A percentile compares a stretch with the other conserved stretches of the same genome.
Conservation (phyloP, 2,113 vertebrate species). For the Chroicocephalus ridibundus region DNA sequence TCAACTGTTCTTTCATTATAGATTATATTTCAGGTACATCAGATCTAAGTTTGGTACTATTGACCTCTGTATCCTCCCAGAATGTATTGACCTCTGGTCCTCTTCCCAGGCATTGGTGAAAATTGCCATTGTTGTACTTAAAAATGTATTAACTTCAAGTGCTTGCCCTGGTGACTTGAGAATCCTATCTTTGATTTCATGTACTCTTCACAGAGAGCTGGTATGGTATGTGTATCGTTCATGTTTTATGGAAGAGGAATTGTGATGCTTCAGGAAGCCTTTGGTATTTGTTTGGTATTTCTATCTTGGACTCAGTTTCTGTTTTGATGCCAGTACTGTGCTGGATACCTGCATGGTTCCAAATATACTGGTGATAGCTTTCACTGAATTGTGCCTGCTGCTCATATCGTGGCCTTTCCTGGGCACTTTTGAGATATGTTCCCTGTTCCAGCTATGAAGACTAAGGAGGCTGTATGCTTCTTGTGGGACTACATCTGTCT, state of each 20-base stretch:
- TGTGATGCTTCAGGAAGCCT: neutral
- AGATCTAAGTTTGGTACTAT: neutral
- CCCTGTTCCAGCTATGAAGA: neutral
- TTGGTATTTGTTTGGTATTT: neutral
- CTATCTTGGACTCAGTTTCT: neutral
- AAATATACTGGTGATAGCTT: neutral
- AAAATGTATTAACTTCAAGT: neutral
- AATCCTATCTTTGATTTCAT: neutral
- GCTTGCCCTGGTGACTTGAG: neutral
- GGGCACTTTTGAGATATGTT: neutral
- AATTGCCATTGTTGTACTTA: neutral
- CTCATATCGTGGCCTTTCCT: neutral
- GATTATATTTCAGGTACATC: neutral
- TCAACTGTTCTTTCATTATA: neutral
- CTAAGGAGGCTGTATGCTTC: neutral
- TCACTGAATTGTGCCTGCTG: neutral
- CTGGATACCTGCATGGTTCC: neutral
- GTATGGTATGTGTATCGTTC: neutral
- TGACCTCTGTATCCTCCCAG: neutral
- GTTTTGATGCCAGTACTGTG: neutral
- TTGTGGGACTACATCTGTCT: neutral
- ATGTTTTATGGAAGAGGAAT: neutral
- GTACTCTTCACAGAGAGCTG: neutral
- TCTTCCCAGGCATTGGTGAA: neutral
- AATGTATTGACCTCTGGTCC: neutral